These are phyloP conservation scores for Puma concolor DNA, from an alignment of 2,113 vertebrate genomes.

Conservation along the genomic window DNA sequence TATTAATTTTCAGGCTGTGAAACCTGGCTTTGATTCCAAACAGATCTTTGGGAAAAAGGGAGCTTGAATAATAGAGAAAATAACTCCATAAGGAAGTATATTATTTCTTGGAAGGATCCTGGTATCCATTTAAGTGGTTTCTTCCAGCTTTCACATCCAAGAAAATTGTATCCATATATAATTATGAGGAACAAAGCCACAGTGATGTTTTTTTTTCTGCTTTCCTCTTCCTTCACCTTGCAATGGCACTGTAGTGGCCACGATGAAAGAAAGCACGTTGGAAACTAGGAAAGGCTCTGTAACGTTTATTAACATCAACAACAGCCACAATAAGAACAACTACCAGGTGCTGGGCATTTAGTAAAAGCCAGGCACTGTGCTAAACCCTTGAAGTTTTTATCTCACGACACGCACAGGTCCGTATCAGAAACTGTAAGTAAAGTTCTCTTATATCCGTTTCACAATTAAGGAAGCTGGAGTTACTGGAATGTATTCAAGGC, in stretches of 20 bases:
- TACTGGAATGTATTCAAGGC: not conserved
- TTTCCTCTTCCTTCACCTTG: not conserved
- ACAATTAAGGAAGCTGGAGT: not conserved
- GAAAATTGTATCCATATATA: constrained; percentile 59
- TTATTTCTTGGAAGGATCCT: constrained; percentile 73
- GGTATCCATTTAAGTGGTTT: constrained; percentile 69
- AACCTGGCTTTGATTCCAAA: constrained; percentile 74
- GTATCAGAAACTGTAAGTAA: not conserved
- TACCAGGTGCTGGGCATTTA: not conserved
- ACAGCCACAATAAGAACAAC: not conserved
- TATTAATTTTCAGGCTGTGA: constrained; percentile 77
- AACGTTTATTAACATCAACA: not conserved
- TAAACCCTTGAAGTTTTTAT: not conserved
- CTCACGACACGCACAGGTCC: not conserved
- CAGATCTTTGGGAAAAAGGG: constrained; percentile 48
- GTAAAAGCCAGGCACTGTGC: not conserved
- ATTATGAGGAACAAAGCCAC: constrained; percentile 53
- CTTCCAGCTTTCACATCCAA: constrained; percentile 51
- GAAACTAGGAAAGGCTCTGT: not conserved
- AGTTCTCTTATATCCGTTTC: not conserved
- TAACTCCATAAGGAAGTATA: constrained; percentile 68
- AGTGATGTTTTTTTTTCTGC: not conserved
- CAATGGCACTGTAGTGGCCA: not conserved
- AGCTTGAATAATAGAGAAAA: constrained; percentile 70
- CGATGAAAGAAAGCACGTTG: not conserved